Percentiles rank a stretch among this genome's conserved stretches.
Evolutionary conservation across 2,113 vertebrate species (phyloP).

Genomic region (Oryzias javanicus): DNA sequence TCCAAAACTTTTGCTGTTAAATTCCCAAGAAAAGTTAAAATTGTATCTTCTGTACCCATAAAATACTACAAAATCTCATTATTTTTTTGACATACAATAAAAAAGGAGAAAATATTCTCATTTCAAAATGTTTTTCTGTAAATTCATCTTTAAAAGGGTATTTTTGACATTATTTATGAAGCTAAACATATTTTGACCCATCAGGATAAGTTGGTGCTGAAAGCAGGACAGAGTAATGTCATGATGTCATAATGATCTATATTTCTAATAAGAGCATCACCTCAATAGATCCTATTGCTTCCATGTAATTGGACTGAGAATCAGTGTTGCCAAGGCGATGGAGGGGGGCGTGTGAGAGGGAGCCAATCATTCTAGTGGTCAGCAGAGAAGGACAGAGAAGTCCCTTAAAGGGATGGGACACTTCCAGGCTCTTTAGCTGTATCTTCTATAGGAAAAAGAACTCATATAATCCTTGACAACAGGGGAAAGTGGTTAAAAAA

Average conservation of each 20-base stretch:
- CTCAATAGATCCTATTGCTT: constrained; percentile 51
- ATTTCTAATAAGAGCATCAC: constrained; percentile 47
- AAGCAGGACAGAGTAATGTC: background rate
- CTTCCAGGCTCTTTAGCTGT: constrained; percentile 3
- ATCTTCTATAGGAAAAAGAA: constrained; percentile 10
- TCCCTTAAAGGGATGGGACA: constrained; percentile 27
- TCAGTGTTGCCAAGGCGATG: constrained; percentile 70
- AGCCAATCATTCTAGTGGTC: constrained; percentile 52
- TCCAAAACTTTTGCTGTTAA: too few species aligned
- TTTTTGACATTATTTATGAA: constrained; percentile 8
- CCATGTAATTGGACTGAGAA: constrained; percentile 63
- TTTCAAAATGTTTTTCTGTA: background rate
- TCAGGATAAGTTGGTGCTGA: constrained; percentile 1
- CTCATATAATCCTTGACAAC: background rate
- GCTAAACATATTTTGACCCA: constrained; percentile 3
- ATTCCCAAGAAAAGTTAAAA: too few species aligned
- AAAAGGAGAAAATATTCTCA: background rate
- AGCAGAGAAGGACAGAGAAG: constrained; percentile 23
- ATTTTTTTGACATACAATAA: too few species aligned
- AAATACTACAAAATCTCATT: too few species aligned
- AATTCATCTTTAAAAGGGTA: constrained; percentile 2
- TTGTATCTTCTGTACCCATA: too few species aligned
- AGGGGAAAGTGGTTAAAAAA: background rate
- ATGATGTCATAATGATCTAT: constrained; percentile 49
- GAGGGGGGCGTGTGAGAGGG: constrained; percentile 45